These are phyloP conservation scores for Eudorcas thomsonii DNA, from an alignment of 2,113 vertebrate genomes.

Conservation along the genomic window DNA sequence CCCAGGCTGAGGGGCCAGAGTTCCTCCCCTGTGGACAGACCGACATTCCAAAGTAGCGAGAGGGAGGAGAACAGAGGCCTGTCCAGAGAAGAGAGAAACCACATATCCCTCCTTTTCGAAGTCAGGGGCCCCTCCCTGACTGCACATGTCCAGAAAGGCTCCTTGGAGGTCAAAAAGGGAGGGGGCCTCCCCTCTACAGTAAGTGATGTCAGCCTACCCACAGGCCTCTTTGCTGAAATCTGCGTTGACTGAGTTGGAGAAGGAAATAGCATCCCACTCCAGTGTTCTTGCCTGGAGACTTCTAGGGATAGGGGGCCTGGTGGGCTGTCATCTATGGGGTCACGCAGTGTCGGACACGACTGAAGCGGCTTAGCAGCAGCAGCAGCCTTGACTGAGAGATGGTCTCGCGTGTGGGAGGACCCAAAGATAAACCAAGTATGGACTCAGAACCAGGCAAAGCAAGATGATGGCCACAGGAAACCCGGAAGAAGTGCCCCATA, in stretches of 20 bases:
- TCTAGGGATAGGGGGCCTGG: too few species aligned
- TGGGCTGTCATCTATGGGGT: too few species aligned
- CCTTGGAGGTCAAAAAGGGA: neutral
- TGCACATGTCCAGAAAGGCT: neutral
- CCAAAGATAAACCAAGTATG: neutral
- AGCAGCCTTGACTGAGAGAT: neutral
- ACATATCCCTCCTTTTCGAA: neutral
- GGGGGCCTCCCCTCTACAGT: neutral
- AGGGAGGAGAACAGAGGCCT: neutral
- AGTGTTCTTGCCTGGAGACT: too few species aligned
- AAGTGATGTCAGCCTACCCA: neutral
- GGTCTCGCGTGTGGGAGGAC: rapidly evolving
- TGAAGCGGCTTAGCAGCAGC: too few species aligned
- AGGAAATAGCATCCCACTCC: too few species aligned
- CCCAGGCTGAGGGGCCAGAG: neutral
- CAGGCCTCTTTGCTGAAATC: neutral
- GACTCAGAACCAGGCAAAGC: neutral
- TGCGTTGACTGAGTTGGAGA: neutral
- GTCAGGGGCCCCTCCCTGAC: neutral
- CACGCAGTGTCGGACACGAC: too few species aligned
- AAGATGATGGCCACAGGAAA: neutral
- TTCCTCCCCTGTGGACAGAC: neutral
- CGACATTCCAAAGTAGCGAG: neutral
- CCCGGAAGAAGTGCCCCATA: neutral
- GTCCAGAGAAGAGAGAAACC: neutral